A percentile compares a stretch with the other conserved stretches of the same genome.
phyloP scores from a whole-genome alignment of 2,888 invertebrate genomes.

The Drosophila formosana region DNA sequence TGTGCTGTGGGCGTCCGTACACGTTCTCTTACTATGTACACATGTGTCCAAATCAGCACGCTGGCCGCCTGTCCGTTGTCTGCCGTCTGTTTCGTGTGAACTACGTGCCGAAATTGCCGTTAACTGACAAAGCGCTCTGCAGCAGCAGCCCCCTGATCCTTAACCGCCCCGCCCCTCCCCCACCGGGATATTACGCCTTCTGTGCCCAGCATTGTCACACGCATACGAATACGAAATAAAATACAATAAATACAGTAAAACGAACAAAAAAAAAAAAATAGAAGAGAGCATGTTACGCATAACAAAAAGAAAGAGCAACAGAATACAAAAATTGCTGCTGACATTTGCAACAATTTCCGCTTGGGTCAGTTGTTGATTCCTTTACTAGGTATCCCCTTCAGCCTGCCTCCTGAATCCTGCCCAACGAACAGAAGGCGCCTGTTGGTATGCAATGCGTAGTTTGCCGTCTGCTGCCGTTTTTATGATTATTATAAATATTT shows the following conservation, averaged over 20 bases:
- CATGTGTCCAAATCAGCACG: slow-evolving; percentile 52
- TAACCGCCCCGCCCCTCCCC: neutral
- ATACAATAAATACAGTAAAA: slow-evolving; percentile 50
- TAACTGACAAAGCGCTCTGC: slow-evolving; percentile 41
- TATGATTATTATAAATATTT: slow-evolving; percentile 69
- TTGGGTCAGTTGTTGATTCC: slow-evolving; percentile 69
- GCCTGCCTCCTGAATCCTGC: neutral
- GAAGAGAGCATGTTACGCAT: slow-evolving; percentile 43
- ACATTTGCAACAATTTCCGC: slow-evolving; percentile 78
- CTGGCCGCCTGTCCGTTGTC: slow-evolving; percentile 9
- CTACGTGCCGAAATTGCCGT: slow-evolving; percentile 65
- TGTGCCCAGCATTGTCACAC: slow-evolving; percentile 27
- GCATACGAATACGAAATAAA: slow-evolving; percentile 38
- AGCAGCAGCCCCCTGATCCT: neutral
- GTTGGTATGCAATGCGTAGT: slow-evolving; percentile 50
- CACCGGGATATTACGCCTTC: slow-evolving; percentile 13
- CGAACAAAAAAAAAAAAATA: slow-evolving; percentile 12
- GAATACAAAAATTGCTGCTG: slow-evolving; percentile 59
- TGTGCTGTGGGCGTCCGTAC: neutral
- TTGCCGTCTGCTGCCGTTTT: slow-evolving; percentile 55
- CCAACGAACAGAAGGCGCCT: neutral
- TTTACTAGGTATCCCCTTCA: slow-evolving; percentile 8
- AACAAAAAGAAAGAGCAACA: slow-evolving; percentile 16
- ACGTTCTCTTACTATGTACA: slow-evolving; percentile 6
- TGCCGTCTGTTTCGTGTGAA: slow-evolving; percentile 35